Conservation (phyloP, 2,888 invertebrate genomes). For the Odontocolon sp. region DNA sequence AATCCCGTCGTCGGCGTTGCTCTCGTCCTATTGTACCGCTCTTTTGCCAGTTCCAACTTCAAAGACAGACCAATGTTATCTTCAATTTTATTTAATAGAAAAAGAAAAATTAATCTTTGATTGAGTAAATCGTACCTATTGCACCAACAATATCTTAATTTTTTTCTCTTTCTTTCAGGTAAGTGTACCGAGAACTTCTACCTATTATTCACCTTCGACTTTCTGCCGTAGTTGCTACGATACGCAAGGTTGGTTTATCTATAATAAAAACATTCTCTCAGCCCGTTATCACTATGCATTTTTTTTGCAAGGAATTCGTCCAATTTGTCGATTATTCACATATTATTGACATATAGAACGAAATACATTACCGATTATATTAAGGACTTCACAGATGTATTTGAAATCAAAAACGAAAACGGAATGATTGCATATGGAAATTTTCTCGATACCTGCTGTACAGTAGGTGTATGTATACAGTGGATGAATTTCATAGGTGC, state of each 20-base stretch:
- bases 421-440: conserved; percentile 3
- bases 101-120: background rate
- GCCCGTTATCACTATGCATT: too few relatives aligned
- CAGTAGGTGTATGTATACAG: conserved; percentile 23
- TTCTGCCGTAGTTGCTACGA: too few relatives aligned
- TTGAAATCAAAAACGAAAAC: background rate
- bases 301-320: too few relatives aligned
- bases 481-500: conserved; percentile 36
- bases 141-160: conserved; percentile 22
- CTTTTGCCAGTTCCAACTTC: background rate
- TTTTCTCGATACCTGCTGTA: background rate
- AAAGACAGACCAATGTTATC: background rate
- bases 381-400: background rate
- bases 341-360: too few relatives aligned
- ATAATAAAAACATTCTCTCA: too few relatives aligned
- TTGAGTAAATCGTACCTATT: background rate
- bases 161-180: conserved; percentile 45
- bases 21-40: conserved; percentile 1
- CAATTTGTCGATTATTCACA: too few relatives aligned
- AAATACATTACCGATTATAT: too few relatives aligned
- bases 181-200: conserved; percentile 32
- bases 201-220: background rate
- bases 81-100: too few relatives aligned
- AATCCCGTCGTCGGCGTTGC: conserved; percentile 26
- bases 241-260: background rate